Evolutionary conservation across 1,140 invertebrate genomes (phyloP), one percentile per base, ranked within the genome.

Genomic region (Hormaphis cornu): DNA sequence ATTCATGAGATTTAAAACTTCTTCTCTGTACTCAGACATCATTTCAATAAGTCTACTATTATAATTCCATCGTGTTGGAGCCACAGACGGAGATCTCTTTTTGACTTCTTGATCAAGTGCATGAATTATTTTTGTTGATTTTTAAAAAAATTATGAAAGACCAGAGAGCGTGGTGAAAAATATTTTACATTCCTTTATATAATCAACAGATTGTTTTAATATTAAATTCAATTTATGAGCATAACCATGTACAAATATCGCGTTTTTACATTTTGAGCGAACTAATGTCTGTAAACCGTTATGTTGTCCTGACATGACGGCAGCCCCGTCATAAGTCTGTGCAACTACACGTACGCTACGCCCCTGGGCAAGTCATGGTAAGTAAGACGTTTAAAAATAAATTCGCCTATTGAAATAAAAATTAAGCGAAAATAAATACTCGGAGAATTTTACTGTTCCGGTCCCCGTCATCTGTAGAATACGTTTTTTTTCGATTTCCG

Each of bases 121-220:
- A 24, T 50, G 46, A 24, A 50, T 50, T 50, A 18, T 50, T 50
- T 50, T 50, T 50, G 46, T 50, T 24, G 46, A 50, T 50, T 50
- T 50, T 50, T 18, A 50, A 50, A 50, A 50, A 50, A 50, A 50
- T 10, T 18, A 50, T 50, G 46, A 50, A 50, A 50, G 46, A 24
- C 70, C 71, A 33, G 44, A 44, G 40, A 53, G 33, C 7, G 53
- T 69, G 28, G 53, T 40, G n/a, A 71, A 72, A 59, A 71, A 72
- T 37, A 71, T 71, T 46, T 61, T 71, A 58, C 71, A 73, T 52
- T 72, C 53, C 16, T 63, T 46, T 35, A 72, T 73, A 18, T 71
- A 35, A 30, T 37, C 50, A 30, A 71, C 69, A 0, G 44, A 66
- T 20, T 50, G 18, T 50, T 50, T 50, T 50, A 50, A 24, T 18